Conservation (phyloP, 1,140 invertebrate genomes). For the Panagrolaimus sp. region DNA sequence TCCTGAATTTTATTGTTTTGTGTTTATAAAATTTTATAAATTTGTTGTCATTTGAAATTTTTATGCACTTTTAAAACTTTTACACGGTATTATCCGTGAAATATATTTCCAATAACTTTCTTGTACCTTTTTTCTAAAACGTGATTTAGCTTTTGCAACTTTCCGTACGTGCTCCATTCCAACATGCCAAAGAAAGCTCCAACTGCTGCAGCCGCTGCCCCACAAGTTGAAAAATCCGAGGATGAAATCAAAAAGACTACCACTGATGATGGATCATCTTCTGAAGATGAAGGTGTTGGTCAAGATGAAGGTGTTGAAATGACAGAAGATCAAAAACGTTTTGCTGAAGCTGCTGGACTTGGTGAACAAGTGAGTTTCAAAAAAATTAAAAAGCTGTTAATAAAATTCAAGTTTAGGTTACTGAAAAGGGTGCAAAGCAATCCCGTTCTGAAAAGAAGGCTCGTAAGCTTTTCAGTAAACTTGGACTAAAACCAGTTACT, state of each 20-base stretch:
- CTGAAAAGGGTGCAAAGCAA: constrained; percentile 69
- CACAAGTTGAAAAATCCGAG: neutral
- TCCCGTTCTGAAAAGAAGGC: constrained; percentile 97
- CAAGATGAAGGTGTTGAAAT: constrained; percentile 45
- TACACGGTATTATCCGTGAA: too few species aligned
- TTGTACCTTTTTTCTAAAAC: too few species aligned
- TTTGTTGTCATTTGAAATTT: too few species aligned
- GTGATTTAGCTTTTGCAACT: too few species aligned
- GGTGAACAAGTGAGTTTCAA: constrained; percentile 45
- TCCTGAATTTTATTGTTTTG: too few species aligned
- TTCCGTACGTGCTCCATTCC: too few species aligned
- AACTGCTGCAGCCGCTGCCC: neutral
- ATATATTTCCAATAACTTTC: too few species aligned
- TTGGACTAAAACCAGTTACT: constrained; percentile 87
- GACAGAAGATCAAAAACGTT: constrained; percentile 53
- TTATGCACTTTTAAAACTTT: too few species aligned
- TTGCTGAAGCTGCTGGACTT: constrained; percentile 56
- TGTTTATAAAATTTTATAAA: too few species aligned
- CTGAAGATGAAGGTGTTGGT: constrained; percentile 46
- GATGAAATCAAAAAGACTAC: constrained; percentile 44
- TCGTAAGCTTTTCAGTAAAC: constrained; percentile 95
- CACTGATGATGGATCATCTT: constrained; percentile 44
- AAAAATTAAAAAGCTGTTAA: neutral
- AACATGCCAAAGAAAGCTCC: neutral
- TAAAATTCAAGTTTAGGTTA: constrained; percentile 31